A percentile compares a stretch with the other conserved stretches of the same genome.
These are phyloP conservation scores for Busseola fusca DNA, from an alignment of 2,888 invertebrate species.

Conservation along the genomic window DNA sequence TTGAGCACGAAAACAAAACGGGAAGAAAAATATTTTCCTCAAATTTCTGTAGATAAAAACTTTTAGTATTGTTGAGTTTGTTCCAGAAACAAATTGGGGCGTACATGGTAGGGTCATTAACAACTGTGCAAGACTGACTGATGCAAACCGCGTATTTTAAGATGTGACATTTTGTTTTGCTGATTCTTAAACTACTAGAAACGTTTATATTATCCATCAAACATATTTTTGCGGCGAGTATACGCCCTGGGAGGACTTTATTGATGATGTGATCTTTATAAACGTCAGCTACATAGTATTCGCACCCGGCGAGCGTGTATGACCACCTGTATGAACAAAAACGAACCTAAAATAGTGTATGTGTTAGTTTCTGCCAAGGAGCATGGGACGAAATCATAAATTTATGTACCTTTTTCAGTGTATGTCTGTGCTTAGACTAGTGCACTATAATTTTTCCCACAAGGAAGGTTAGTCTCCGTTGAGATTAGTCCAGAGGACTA, in stretches of 20 bases:
- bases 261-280: too few relatives aligned
- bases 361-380: too few relatives aligned
- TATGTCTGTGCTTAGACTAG: neutral
- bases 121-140: conserved; percentile 45
- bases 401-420: too few relatives aligned
- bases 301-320: too few relatives aligned
- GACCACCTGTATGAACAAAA: too few relatives aligned
- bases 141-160: conserved; percentile 26
- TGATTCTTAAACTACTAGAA: neutral
- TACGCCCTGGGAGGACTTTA: too few relatives aligned
- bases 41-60: conserved; percentile 15
- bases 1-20: conserved; percentile 1
- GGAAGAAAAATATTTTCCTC: conserved; percentile 10
- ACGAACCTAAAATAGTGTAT: too few relatives aligned
- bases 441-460: neutral
- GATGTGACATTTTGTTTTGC: neutral
- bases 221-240: neutral
- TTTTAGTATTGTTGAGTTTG: conserved; percentile 36
- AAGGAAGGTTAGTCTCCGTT: neutral
- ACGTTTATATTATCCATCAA: neutral
- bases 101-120: conserved; percentile 54
- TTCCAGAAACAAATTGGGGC: conserved; percentile 62
- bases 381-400: too few relatives aligned
- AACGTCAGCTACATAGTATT: too few relatives aligned
- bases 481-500: neutral